Conservation (phyloP, 2,888 invertebrate species). For the Eupithecia inturbata region DNA sequence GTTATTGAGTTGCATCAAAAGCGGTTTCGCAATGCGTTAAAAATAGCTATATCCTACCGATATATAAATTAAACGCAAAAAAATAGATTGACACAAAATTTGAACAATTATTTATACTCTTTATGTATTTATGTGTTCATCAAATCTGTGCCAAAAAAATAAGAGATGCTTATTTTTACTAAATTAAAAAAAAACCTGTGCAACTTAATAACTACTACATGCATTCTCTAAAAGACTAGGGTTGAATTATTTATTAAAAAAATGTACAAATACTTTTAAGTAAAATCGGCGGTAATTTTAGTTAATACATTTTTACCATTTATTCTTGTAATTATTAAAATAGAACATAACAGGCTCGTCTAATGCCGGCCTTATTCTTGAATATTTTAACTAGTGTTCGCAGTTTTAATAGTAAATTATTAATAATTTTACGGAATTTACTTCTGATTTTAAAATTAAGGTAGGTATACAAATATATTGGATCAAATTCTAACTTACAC, state of each 20-base stretch:
- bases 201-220: slow-evolving; percentile 47
- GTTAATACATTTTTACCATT: slow-evolving; percentile 2
- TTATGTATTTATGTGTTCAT: neutral
- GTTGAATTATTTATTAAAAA: slow-evolving; percentile 14
- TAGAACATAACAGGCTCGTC: neutral
- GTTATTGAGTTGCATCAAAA: slow-evolving; percentile 40
- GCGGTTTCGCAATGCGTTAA: slow-evolving; percentile 56
- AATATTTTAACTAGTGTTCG: neutral
- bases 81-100: slow-evolving; percentile 34
- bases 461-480: neutral
- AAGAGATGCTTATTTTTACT: slow-evolving; percentile 11
- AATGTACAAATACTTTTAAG: slow-evolving; percentile 4
- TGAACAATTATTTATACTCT: neutral
- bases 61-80: slow-evolving; percentile 76
- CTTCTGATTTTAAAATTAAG: neutral
- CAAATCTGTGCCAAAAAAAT: slow-evolving; percentile 7
- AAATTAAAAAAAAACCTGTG: neutral
- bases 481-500: neutral
- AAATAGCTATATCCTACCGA: slow-evolving; percentile 71
- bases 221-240: slow-evolving; percentile 43
- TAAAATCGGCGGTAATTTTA: neutral
- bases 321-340: neutral
- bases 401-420: neutral
- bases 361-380: neutral
- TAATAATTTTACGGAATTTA: neutral